Percentiles rank a stretch among this genome's conserved stretches.
phyloP scores from a whole-genome alignment of 2,113 vertebrate genomes.

The Dendropsophus ebraccatus region DNA sequence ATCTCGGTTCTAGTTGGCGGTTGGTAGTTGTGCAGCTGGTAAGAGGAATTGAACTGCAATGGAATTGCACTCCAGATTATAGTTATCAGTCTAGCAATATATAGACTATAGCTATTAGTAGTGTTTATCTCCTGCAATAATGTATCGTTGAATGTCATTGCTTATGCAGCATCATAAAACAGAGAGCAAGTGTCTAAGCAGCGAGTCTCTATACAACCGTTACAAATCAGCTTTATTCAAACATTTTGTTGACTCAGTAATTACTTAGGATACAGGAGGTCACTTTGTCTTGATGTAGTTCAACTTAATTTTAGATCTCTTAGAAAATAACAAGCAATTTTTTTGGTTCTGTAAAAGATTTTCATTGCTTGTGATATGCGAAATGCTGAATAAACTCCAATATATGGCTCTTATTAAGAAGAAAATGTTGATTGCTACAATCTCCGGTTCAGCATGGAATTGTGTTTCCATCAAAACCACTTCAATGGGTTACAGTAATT shows the following conservation, averaged over 20 bases:
- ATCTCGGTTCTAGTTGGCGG: slow-evolving; percentile 53
- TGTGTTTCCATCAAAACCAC: slow-evolving; percentile 4
- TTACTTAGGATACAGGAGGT: slow-evolving; percentile 12
- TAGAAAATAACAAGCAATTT: slow-evolving; percentile 1
- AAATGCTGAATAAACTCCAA: slow-evolving; percentile 13
- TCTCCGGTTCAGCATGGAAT: slow-evolving; percentile 9
- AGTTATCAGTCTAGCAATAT: slow-evolving; percentile 58
- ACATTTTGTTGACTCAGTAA: slow-evolving; percentile 46
- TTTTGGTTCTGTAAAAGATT: neutral
- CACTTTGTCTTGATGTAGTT: slow-evolving; percentile 5
- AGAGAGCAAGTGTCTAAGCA: slow-evolving; percentile 43
- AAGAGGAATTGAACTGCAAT: slow-evolving; percentile 55
- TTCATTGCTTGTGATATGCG: neutral
- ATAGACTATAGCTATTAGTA: slow-evolving; percentile 51
- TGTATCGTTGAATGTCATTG: slow-evolving; percentile 42
- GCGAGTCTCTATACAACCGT: slow-evolving; percentile 16
- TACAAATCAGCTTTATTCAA: slow-evolving; percentile 29
- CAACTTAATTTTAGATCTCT: neutral
- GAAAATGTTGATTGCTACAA: slow-evolving; percentile 16
- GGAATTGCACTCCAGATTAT: slow-evolving; percentile 60
- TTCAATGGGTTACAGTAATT: slow-evolving; percentile 3
- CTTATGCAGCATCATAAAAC: slow-evolving; percentile 46
- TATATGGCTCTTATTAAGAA: slow-evolving; percentile 26
- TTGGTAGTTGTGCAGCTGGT: slow-evolving; percentile 58
- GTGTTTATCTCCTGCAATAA: slow-evolving; percentile 51